Percentiles rank a stretch among this genome's conserved stretches.
Evolutionary conservation across 1,140 invertebrate genomes (phyloP).

Genomic region (Trichonephila clavipes): DNA sequence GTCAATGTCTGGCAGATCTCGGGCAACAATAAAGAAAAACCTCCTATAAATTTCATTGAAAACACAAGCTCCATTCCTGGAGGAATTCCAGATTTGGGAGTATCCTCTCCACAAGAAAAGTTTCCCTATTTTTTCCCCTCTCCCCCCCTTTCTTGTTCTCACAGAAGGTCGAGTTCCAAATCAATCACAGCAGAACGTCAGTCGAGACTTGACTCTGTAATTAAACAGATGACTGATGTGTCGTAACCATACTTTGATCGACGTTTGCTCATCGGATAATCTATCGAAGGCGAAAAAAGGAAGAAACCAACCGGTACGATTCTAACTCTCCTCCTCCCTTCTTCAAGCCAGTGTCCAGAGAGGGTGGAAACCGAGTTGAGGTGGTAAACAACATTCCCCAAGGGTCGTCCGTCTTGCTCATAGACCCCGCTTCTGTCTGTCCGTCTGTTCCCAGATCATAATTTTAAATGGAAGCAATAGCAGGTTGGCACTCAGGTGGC

Average conservation of each 20-base stretch:
- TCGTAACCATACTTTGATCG: slow-evolving; percentile 58
- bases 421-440: background rate
- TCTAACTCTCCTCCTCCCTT: background rate
- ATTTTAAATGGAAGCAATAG: slow-evolving; percentile 64
- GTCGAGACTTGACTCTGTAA: slow-evolving; percentile 52
- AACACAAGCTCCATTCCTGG: slow-evolving; percentile 28
- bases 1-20: background rate
- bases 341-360: background rate
- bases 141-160: background rate
- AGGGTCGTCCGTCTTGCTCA: slow-evolving; percentile 31
- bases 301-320: slow-evolving; percentile 14
- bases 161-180: slow-evolving; percentile 66
- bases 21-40: slow-evolving; percentile 38
- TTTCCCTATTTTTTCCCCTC: background rate
- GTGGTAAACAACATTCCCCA: slow-evolving; percentile 64
- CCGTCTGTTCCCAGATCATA: slow-evolving; percentile 49
- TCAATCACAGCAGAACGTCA: slow-evolving; percentile 62
- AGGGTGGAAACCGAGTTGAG: slow-evolving; percentile 33
- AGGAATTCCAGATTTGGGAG: slow-evolving; percentile 72
- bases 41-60: slow-evolving; percentile 21
- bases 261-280: slow-evolving; percentile 59
- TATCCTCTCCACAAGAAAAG: background rate
- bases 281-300: slow-evolving; percentile 41
- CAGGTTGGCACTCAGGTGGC: background rate
- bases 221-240: slow-evolving; percentile 64